Conservation (phyloP, 1,140 invertebrate genomes). For the Saccostrea echinata region DNA sequence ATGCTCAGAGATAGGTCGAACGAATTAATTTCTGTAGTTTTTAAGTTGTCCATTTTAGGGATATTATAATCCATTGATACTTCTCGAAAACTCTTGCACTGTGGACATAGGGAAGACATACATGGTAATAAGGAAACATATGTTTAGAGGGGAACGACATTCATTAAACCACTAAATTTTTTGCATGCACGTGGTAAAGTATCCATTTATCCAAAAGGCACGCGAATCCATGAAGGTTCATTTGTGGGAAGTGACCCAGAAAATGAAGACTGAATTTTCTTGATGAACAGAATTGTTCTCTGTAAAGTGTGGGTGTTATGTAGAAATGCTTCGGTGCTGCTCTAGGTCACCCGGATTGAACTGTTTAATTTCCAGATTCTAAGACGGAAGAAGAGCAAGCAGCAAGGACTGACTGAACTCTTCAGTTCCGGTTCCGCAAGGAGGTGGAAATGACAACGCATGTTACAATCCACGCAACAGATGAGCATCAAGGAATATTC, state of each 20-base stretch:
- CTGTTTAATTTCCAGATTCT: slow-evolving; percentile 28
- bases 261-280: slow-evolving; percentile 8
- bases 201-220: not conserved
- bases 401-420: slow-evolving; percentile 12
- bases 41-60: too few species aligned
- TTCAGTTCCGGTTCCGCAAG: slow-evolving; percentile 29
- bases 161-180: not conserved
- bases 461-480: not conserved
- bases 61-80: too few species aligned
- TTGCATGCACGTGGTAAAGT: not conserved
- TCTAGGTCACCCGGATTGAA: not conserved
- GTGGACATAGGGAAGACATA: too few species aligned
- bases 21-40: too few species aligned
- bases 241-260: not conserved
- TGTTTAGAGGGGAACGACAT: not conserved
- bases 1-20: too few species aligned
- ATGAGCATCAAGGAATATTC: slow-evolving; percentile 28
- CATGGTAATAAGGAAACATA: too few species aligned
- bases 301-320: not conserved
- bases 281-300: slow-evolving; percentile 14
- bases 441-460: slow-evolving; percentile 29
- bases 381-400: slow-evolving; percentile 26
- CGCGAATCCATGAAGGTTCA: not conserved
- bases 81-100: too few species aligned
- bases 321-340: not conserved